Evolutionary conservation across 2,888 invertebrate species (phyloP).

Genomic region (Agapostemon virescens): DNA sequence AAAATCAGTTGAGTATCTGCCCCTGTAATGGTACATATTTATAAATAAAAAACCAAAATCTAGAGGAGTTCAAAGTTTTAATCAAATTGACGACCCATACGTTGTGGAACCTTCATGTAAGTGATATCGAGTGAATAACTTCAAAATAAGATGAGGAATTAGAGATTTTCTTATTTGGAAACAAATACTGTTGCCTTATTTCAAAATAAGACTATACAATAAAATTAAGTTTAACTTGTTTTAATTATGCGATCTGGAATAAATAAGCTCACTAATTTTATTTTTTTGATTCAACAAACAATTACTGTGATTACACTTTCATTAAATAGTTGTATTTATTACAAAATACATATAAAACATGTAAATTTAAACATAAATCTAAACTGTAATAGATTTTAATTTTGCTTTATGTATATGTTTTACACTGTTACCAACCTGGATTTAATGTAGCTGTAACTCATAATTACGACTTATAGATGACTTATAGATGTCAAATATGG

Average conservation of each 20-base stretch:
- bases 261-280: neutral
- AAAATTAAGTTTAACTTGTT: neutral
- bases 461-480: conserved; percentile 68
- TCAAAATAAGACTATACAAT: no score
- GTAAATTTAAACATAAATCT: conserved; percentile 9
- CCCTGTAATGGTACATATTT: no score
- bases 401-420: conserved; percentile 14
- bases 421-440: conserved; percentile 72
- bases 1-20: no score
- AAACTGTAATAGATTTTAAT: neutral
- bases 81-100: no score
- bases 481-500: conserved; percentile 59
- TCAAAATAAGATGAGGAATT: no score
- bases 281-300: neutral
- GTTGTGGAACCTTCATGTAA: no score
- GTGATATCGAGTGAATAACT: no score
- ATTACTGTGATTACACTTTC: neutral
- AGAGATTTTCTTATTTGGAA: no score
- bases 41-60: no score
- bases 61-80: no score
- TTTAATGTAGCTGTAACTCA: conserved; percentile 76
- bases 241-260: neutral
- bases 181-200: no score
- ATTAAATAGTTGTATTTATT: neutral
- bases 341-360: neutral